Percentiles rank a stretch among this genome's conserved stretches.
Evolutionary conservation across 1,140 invertebrate genomes (phyloP).

Genomic region (Lasioglossum baleicum): DNA sequence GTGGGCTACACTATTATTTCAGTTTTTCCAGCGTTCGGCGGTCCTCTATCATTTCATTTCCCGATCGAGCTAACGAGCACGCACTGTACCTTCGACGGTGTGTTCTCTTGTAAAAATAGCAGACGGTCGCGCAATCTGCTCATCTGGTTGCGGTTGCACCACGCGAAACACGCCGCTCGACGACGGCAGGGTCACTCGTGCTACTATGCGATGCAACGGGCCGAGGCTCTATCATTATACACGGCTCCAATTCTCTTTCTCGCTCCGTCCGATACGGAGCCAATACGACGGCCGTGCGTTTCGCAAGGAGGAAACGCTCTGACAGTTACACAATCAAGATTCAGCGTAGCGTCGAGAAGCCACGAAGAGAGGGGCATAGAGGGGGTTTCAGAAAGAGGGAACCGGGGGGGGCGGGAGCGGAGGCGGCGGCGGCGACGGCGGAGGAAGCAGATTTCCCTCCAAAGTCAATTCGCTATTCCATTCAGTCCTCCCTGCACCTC

Average conservation of each 20-base stretch:
- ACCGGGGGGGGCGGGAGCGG: neutral
- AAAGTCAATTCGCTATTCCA: conserved; percentile 63
- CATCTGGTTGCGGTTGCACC: neutral
- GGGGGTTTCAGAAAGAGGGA: too few relatives aligned
- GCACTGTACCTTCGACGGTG: neutral
- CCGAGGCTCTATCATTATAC: neutral
- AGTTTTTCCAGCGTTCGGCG: too few relatives aligned
- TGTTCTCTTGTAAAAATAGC: conserved; percentile 4
- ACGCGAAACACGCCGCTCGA: neutral
- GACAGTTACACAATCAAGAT: conserved; percentile 67
- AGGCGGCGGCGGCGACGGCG: too few relatives aligned
- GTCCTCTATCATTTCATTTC: too few relatives aligned
- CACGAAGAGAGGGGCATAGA: neutral
- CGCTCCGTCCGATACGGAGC: conserved; percentile 1
- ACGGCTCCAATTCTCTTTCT: neutral
- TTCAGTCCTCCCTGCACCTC: conserved; percentile 35
- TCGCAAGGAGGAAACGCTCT: conserved; percentile 57
- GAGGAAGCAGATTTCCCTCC: conserved; percentile 51
- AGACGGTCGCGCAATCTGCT: neutral
- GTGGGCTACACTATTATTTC: too few relatives aligned
- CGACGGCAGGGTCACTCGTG: conserved; percentile 8
- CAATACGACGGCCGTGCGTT: conserved; percentile 40
- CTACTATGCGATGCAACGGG: conserved; percentile 8
- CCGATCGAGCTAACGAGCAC: neutral
- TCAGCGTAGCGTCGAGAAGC: conserved; percentile 28